These are phyloP conservation scores for Bicyclus anynana DNA, from an alignment of 1,140 invertebrate species.

Conservation along the genomic window DNA sequence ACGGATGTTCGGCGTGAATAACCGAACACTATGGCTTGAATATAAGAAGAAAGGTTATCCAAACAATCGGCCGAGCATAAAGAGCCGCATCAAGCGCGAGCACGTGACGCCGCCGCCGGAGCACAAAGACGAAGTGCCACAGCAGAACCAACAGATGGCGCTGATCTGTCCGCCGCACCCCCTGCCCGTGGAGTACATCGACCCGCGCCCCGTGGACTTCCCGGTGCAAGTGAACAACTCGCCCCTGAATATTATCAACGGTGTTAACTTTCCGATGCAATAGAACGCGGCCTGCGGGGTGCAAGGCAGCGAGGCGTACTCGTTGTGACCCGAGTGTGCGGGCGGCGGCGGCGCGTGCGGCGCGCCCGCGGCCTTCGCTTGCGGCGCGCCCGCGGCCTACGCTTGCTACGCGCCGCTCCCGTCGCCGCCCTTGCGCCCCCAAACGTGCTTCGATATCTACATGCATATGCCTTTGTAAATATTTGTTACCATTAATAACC, in stretches of 20 bases:
- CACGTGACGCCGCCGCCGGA: slow-evolving; percentile 76
- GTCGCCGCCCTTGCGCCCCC: slow-evolving; percentile 24
- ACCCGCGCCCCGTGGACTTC: slow-evolving; percentile 78
- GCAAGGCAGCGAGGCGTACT: slow-evolving; percentile 40
- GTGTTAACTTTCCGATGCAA: slow-evolving; percentile 85
- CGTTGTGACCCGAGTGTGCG: slow-evolving; percentile 57
- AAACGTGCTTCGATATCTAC: slow-evolving; percentile 42
- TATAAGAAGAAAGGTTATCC: slow-evolving; percentile 90
- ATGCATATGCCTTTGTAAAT: slow-evolving; percentile 54
- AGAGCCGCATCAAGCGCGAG: slow-evolving; percentile 83
- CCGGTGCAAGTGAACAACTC: slow-evolving; percentile 75
- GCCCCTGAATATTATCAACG: slow-evolving; percentile 81
- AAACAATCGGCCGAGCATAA: slow-evolving; percentile 85
- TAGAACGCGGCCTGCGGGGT: slow-evolving; percentile 71
- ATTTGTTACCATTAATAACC: slow-evolving; percentile 34
- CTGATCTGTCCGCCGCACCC: slow-evolving; percentile 64
- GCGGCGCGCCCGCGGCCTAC: background rate
- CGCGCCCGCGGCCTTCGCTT: slow-evolving; percentile 2
- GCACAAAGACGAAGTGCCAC: slow-evolving; percentile 63
- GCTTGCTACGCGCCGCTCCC: slow-evolving; percentile 4
- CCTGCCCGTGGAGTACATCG: slow-evolving; percentile 79
- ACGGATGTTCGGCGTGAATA: slow-evolving; percentile 88
- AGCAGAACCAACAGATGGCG: slow-evolving; percentile 59
- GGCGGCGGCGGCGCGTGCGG: slow-evolving; percentile 33
- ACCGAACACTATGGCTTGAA: slow-evolving; percentile 89